Percentiles rank a stretch among this genome's conserved stretches.
Conservation (phyloP, 2,113 vertebrate genomes). For the Oostethus manadensis region DNA sequence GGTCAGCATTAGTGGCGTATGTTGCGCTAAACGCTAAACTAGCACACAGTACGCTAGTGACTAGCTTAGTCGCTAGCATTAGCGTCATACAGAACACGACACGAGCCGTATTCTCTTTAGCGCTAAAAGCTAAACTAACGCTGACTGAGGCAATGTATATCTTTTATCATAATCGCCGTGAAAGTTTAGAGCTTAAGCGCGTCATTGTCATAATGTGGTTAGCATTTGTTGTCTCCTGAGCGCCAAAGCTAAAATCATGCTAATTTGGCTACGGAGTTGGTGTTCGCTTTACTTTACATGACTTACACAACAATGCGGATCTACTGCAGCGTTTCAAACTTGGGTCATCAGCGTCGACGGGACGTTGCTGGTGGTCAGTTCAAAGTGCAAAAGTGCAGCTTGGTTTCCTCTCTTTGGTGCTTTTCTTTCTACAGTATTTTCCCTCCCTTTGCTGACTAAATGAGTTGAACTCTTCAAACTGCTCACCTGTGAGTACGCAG, state of each 20-base stretch:
- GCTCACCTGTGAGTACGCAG: constrained; percentile 27
- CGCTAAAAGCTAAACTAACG: not conserved
- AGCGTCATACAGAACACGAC: no score
- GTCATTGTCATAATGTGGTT: not conserved
- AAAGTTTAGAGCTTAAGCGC: no score
- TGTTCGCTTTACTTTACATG: constrained; percentile 8
- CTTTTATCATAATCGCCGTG: not conserved
- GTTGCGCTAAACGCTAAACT: no score
- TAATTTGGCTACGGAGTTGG: not conserved
- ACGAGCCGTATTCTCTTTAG: not conserved
- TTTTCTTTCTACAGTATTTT: constrained; percentile 45
- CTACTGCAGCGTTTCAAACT: constrained; percentile 19
- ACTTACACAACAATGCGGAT: constrained; percentile 22
- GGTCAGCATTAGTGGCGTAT: no score
- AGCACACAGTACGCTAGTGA: no score
- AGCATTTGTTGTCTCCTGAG: not conserved
- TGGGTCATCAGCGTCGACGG: constrained; percentile 54
- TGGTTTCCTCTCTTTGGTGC: constrained; percentile 27
- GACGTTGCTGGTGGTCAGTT: constrained; percentile 32
- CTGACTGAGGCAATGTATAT: not conserved
- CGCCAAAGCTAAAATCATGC: not conserved
- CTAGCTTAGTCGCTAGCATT: no score
- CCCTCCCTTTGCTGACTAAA: constrained; percentile 44
- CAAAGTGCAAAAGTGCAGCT: constrained; percentile 27
- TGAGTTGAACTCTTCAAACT: constrained; percentile 50